These are phyloP conservation scores for Pao palembangensis DNA, from an alignment of 2,113 vertebrate genomes.

Conservation along the genomic window DNA sequence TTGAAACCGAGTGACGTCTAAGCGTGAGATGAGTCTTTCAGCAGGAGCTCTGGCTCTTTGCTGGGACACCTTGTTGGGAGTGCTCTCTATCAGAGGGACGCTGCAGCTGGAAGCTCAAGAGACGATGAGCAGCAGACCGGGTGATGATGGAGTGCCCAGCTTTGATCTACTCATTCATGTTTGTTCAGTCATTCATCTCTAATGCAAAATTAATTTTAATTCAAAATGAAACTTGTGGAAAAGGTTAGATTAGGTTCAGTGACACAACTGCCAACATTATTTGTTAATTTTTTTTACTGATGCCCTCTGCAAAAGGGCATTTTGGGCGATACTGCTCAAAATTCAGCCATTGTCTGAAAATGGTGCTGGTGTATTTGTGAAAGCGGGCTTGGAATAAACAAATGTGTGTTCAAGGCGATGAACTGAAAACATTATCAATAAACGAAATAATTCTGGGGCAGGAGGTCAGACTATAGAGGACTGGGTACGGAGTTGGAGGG, in stretches of 20 bases:
- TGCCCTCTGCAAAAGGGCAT: not conserved
- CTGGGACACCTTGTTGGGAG: slow-evolving; percentile 72
- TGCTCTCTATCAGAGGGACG: slow-evolving; percentile 50
- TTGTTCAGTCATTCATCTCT: slow-evolving; percentile 25
- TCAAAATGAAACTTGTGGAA: slow-evolving; percentile 22
- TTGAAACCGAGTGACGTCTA: slow-evolving; percentile 39
- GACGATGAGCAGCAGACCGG: slow-evolving; percentile 57
- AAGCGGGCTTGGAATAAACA: not conserved
- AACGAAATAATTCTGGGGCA: too few species aligned
- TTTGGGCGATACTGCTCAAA: not conserved
- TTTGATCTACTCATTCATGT: slow-evolving; percentile 47
- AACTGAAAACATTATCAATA: not conserved
- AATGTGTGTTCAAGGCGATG: not conserved
- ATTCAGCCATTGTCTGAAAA: not conserved
- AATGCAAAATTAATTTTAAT: slow-evolving; percentile 24
- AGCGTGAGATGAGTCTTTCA: slow-evolving; percentile 72
- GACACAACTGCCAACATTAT: not conserved
- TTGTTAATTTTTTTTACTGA: not conserved
- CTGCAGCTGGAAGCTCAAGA: slow-evolving; percentile 38
- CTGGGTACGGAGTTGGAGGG: too few species aligned
- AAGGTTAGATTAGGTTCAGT: not conserved
- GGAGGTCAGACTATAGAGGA: too few species aligned
- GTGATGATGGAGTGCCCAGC: slow-evolving; percentile 38
- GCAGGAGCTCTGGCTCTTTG: slow-evolving; percentile 72
- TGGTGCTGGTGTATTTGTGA: not conserved